These are phyloP conservation scores for Burhinus oedicnemus DNA, from an alignment of 2,113 vertebrate species.

Conservation along the genomic window DNA sequence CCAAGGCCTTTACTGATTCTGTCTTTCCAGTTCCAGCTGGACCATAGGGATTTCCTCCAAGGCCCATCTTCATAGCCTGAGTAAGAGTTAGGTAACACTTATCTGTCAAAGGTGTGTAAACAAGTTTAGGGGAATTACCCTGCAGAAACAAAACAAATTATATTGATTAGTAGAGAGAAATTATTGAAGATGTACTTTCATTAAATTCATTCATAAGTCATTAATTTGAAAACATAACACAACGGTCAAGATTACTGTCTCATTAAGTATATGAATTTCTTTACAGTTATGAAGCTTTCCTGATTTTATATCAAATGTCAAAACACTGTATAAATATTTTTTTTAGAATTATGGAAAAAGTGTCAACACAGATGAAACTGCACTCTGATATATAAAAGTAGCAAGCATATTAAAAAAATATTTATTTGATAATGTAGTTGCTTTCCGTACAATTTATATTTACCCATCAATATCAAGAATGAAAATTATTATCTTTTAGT, in stretches of 20 bases:
- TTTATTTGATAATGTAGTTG: not conserved
- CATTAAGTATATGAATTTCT: not conserved
- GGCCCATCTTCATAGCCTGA: constrained; percentile 96
- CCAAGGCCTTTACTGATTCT: constrained; percentile 95
- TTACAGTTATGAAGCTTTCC: not conserved
- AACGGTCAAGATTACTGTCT: not conserved
- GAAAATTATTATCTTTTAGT: not conserved
- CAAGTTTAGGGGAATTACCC: constrained; percentile 95
- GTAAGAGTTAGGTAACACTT: constrained; percentile 97
- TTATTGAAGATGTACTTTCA: not conserved
- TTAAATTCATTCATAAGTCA: not conserved
- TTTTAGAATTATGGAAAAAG: not conserved
- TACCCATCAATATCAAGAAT: not conserved
- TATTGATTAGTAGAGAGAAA: not conserved
- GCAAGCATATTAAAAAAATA: not conserved
- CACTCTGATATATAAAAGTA: not conserved
- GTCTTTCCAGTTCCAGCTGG: constrained; percentile 98
- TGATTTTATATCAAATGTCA: not conserved
- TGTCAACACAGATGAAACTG: not conserved
- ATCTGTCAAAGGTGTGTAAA: constrained; percentile 95
- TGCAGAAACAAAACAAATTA: constrained; percentile 58
- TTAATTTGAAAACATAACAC: not conserved
- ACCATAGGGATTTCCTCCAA: constrained; percentile 96
- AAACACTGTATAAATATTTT: not conserved
- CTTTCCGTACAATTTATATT: not conserved